phyloP scores from a whole-genome alignment of 1,140 invertebrate genomes.

The Whitmania pigra region DNA sequence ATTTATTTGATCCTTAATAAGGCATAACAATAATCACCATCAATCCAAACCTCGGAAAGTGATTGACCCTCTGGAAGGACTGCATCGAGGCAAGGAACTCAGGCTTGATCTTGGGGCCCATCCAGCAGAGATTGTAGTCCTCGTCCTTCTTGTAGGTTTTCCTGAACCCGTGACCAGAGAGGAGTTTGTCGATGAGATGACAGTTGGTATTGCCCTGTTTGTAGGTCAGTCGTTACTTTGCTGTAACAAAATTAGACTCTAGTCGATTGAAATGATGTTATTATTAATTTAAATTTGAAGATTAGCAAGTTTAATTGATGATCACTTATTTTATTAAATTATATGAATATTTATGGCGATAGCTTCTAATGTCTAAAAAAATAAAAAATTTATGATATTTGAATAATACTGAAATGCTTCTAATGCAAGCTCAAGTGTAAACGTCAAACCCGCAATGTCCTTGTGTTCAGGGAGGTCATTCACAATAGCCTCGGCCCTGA shows the following conservation, averaged over 20 bases:
- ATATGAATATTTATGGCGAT: too few relatives aligned
- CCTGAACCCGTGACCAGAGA: background rate
- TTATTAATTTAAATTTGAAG: too few relatives aligned
- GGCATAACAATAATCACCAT: background rate
- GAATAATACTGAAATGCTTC: too few relatives aligned
- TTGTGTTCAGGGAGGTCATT: conserved; percentile 1
- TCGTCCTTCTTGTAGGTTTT: conserved; percentile 46
- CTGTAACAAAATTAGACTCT: background rate
- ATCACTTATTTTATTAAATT: background rate
- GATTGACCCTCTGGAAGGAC: conserved; percentile 77
- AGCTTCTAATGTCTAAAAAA: too few relatives aligned
- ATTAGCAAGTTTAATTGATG: background rate
- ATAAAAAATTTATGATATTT: too few relatives aligned
- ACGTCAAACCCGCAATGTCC: background rate
- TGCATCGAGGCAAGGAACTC: conserved; percentile 64
- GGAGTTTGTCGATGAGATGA: background rate
- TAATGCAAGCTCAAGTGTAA: background rate
- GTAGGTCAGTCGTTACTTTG: background rate
- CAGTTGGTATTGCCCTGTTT: background rate
- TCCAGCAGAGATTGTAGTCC: conserved; percentile 79
- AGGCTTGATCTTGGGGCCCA: conserved; percentile 75
- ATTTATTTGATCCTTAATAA: too few relatives aligned
- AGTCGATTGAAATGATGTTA: background rate
- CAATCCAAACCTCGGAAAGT: conserved; percentile 66
- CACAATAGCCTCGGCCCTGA: background rate